These are phyloP conservation scores for Nomada lathburiana DNA, from an alignment of 2,888 invertebrate species.

Conservation along the genomic window DNA sequence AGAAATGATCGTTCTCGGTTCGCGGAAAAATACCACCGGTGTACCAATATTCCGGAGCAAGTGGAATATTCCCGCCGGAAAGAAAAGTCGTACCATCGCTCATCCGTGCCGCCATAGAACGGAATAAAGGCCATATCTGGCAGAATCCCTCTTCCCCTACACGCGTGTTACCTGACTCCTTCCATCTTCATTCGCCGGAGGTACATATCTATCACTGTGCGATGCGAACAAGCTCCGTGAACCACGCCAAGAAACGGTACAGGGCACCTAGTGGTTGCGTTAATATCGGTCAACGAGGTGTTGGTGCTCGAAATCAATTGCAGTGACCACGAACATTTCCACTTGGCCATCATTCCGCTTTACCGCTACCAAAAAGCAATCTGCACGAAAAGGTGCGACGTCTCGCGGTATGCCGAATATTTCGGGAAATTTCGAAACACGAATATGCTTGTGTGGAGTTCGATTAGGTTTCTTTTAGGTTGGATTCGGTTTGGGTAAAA, in stretches of 20 bases:
- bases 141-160: slow-evolving; percentile 14
- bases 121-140: slow-evolving; percentile 68
- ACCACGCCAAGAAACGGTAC: slow-evolving; percentile 31
- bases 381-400: neutral
- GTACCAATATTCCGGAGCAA: slow-evolving; percentile 69
- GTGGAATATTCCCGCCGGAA: slow-evolving; percentile 66
- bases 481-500: too few relatives aligned
- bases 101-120: slow-evolving; percentile 64
- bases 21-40: slow-evolving; percentile 64
- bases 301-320: slow-evolving; percentile 11
- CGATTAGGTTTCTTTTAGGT: too few relatives aligned
- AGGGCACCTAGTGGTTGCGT: slow-evolving; percentile 22
- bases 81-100: slow-evolving; percentile 71
- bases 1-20: slow-evolving; percentile 52
- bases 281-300: slow-evolving; percentile 56
- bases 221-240: slow-evolving; percentile 33
- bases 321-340: neutral
- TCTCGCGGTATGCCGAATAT: too few relatives aligned
- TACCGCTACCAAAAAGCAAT: neutral
- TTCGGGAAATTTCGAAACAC: too few relatives aligned
- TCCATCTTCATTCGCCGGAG: slow-evolving; percentile 28
- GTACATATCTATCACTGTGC: slow-evolving; percentile 49
- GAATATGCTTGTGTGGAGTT: too few relatives aligned
- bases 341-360: neutral
- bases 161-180: neutral